Percentiles rank a stretch among this genome's conserved stretches.
Evolutionary conservation across 2,113 vertebrate species (phyloP).

Genomic region (Perca fluviatilis): DNA sequence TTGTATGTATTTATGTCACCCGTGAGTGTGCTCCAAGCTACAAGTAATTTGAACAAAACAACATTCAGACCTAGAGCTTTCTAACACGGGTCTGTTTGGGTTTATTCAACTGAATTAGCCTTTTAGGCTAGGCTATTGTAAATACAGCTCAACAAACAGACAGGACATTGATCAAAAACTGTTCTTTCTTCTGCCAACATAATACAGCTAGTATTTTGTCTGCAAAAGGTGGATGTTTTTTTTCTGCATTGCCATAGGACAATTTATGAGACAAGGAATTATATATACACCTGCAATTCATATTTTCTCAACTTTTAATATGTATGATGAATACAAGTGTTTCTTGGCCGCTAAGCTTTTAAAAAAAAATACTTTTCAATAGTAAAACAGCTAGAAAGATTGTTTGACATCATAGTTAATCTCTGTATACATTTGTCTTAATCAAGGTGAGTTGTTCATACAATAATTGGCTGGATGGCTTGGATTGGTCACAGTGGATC

Average conservation of each 20-base stretch:
- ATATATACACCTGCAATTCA: too few species aligned
- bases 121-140: not conserved
- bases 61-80: conserved; percentile 12
- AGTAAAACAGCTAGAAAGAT: not conserved
- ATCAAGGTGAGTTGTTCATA: too few species aligned
- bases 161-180: not conserved
- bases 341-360: too few species aligned
- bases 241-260: too few species aligned
- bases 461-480: too few species aligned
- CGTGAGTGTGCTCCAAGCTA: conserved; percentile 33
- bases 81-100: conserved; percentile 33
- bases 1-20: conserved; percentile 13
- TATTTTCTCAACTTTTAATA: too few species aligned
- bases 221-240: conserved; percentile 8
- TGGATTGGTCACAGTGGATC: too few species aligned
- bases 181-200: not conserved
- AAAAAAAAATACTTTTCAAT: not conserved
- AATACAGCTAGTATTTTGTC: conserved; percentile 5
- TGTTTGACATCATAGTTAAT: too few species aligned
- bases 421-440: too few species aligned
- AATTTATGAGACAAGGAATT: too few species aligned
- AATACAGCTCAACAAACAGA: not conserved
- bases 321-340: not conserved
- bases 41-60: conserved; percentile 36
- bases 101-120: conserved; percentile 1